Evolutionary conservation across 2,113 vertebrate species (phyloP), one percentile per base, ranked within the genome.

Genomic region (Neomonachus schauinslandi): DNA sequence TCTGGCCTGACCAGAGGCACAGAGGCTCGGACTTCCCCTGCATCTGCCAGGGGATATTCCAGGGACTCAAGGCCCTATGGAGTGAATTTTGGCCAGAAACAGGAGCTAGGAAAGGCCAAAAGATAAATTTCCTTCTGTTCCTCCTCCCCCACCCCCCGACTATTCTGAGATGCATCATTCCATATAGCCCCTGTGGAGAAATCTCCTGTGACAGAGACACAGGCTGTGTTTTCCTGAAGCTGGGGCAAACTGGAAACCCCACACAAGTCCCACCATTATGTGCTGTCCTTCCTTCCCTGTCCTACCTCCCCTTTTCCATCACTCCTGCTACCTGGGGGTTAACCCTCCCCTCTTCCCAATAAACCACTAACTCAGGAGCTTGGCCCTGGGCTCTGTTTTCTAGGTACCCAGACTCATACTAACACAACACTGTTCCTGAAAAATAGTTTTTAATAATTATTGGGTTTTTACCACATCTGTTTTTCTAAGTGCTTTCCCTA

Each of bases 401-500:
- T 59, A 83, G 36, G 63, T 22, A 83, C 22, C 46, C n/a, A 26
- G 61, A 46, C 51, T 97, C 53, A 71, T 3, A 84, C 15, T 6
- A 83, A 97, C 65, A 81, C 28, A 28, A 14, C 77, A 79, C 3
- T 61, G 24, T 21, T 55, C 76, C 87, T 24, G 12, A 77, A 92
- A 92, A 82, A 55, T 49, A 83, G 18, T 65, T 89, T 93, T 91
- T 77, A 55, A 72, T 87, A 67, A 67, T 42, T 36, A 19, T 7
- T 81, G 59, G 57, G 33, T 85, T 88, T 91, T 95, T 53, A 49
- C 28, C 31, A 26, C 22, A 12, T 28, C 6, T 36, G 14, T 67
- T 94, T 94, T 85, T 69, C 39, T 65, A 94, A 33, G 16, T 42
- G 63, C 28, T 85, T 97, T 92, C 53, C 76, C 65, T 71, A 61